A percentile compares a stretch with the other conserved stretches of the same genome.
These are phyloP conservation scores for Lasaia peninsularis DNA, from an alignment of 1,140 invertebrate species.

Conservation along the genomic window DNA sequence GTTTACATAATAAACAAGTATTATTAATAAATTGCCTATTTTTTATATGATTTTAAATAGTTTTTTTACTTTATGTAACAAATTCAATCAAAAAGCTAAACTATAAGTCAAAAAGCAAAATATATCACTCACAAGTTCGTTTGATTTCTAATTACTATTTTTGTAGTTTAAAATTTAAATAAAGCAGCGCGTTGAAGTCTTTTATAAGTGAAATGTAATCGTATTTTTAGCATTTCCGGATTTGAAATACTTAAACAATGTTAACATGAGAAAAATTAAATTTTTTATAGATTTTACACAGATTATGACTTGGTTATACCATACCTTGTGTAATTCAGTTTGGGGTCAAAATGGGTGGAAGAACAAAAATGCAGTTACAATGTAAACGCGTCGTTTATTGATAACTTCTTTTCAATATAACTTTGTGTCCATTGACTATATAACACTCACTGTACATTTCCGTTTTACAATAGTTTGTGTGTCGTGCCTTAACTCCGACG, in stretches of 20 bases:
- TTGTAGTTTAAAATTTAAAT: slow-evolving; percentile 5
- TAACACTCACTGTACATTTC: slow-evolving; percentile 77
- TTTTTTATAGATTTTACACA: background rate
- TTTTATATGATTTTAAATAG: too few relatives aligned
- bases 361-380: slow-evolving; percentile 64
- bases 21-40: too few relatives aligned
- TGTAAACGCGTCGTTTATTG: slow-evolving; percentile 75
- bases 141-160: too few relatives aligned
- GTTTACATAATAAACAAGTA: too few relatives aligned
- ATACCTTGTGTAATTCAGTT: slow-evolving; percentile 6
- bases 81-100: too few relatives aligned
- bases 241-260: background rate
- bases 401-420: slow-evolving; percentile 75
- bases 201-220: slow-evolving; percentile 18
- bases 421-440: slow-evolving; percentile 75
- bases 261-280: too few relatives aligned
- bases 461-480: slow-evolving; percentile 75
- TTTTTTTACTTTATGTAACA: too few relatives aligned
- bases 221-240: background rate
- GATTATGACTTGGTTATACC: background rate
- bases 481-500: slow-evolving; percentile 66
- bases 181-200: slow-evolving; percentile 26
- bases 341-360: background rate
- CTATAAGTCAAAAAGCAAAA: too few relatives aligned
- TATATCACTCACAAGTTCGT: too few relatives aligned